Evolutionary conservation across 1,140 invertebrate species (phyloP), one percentile per base, ranked within the genome.

Genomic region (Drosophila arizonae): DNA sequence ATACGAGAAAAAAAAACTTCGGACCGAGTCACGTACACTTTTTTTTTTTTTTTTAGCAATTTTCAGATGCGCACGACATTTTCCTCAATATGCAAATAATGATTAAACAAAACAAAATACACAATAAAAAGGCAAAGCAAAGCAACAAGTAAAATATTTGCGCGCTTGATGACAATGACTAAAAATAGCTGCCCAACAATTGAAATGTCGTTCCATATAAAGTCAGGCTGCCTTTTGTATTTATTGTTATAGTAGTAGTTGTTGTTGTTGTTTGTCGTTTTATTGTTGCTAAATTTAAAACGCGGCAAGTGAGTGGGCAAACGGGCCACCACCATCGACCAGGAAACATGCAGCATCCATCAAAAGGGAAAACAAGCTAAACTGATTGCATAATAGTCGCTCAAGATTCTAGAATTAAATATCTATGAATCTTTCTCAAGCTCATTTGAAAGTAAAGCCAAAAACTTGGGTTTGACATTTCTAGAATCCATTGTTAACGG

Each of bases 181-280:
- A 88, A 87, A 87, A 87, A 87, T 87, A 87, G 82, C 84, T 84
- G 62, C 65, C 72, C 72, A 74, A 39, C 84, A 87, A 88, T 88
- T 88, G 82, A 87, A 87, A 87, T 87, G 84, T 82, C 84, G 82
- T 68, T 79, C 76, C 82, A 88, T 77, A 87, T 87, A 79, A 79
- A 86, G 65, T 36, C 50, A 72, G 74, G 28, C 72, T 62, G 66
- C 41, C 68, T 65, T 64, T n/a, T 30, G 28, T 30, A 30, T 30
- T 30, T 30, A 6, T 33, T 33, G 2, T 9, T 33, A 3, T 30
- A 6, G 28, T 30, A 3, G 28, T 30, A 6, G 28, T 33, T 10
- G 2, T 33, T 33, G 6, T 33, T 50, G 15, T 50, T 36, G 3
- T 57, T 63, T 51, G 52, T 68, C 30, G 21, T 60, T 58, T 71